Conservation (phyloP, 2,113 vertebrate genomes). For the Steatornis caripensis region DNA sequence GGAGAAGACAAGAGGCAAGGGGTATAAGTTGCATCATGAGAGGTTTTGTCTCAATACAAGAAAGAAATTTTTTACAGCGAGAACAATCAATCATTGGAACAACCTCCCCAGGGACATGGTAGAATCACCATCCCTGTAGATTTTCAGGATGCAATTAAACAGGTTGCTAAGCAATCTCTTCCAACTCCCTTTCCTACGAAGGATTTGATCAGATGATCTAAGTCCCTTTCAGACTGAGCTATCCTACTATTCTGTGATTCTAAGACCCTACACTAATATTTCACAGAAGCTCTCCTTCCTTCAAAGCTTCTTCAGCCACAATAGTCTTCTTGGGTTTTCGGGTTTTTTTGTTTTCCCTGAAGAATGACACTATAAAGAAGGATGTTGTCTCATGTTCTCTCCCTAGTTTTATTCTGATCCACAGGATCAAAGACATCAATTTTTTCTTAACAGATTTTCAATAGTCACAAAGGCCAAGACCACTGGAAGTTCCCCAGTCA, state of each 20-base stretch:
- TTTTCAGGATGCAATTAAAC: neutral
- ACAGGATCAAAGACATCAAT: neutral
- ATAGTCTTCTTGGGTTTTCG: neutral
- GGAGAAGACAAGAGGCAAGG: neutral
- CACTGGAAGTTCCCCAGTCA: neutral
- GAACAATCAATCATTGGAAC: neutral
- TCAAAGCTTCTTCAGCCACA: neutral
- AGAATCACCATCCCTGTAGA: neutral
- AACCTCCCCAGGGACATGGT: neutral
- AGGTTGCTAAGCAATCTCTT: neutral
- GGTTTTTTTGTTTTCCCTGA: neutral
- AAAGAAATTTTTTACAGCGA: neutral
- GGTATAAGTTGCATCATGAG: neutral
- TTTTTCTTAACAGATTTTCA: neutral
- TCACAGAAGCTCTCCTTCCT: neutral
- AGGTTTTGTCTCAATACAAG: neutral
- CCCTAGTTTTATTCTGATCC: neutral
- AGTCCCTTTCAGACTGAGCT: neutral
- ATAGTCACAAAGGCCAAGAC: neutral
- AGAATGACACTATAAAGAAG: neutral
- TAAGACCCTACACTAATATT: neutral
- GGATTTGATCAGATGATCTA: neutral
- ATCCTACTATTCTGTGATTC: neutral
- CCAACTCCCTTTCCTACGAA: neutral
- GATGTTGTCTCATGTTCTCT: neutral